These are phyloP conservation scores for Hormaphis cornu DNA, from an alignment of 1,140 invertebrate genomes.

Conservation along the genomic window DNA sequence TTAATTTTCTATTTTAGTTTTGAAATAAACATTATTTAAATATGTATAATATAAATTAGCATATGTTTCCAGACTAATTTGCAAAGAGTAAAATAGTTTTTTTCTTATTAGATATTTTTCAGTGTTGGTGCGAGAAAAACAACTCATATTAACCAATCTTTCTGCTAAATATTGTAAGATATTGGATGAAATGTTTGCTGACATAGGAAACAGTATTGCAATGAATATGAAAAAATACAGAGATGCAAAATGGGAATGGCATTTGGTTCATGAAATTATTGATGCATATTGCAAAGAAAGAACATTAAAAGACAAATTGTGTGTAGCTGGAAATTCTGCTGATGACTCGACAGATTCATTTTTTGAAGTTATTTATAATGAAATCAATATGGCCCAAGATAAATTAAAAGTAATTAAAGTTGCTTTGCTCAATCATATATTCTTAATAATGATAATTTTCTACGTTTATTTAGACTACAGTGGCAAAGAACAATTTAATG, in stretches of 20 bases:
- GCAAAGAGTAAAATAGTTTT: too few species aligned
- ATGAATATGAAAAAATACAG: neutral
- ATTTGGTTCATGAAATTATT: neutral
- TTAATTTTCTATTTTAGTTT: too few species aligned
- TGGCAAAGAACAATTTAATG: neutral
- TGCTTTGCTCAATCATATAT: neutral
- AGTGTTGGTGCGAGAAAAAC: conserved; percentile 1
- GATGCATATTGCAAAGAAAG: conserved; percentile 1
- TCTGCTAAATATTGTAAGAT: conserved; percentile 10
- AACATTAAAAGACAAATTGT: neutral
- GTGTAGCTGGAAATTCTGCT: neutral
- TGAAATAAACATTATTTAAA: too few species aligned
- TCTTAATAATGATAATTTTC: neutral
- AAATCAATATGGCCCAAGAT: neutral
- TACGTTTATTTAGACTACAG: neutral
- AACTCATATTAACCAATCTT: neutral
- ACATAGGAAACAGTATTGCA: neutral
- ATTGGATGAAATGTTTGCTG: conserved; percentile 4
- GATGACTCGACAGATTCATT: neutral
- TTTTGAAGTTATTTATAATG: neutral
- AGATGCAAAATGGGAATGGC: conserved; percentile 17
- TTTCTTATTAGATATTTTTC: neutral
- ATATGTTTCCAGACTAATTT: too few species aligned
- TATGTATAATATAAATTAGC: too few species aligned
- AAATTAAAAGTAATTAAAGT: neutral